A percentile compares a stretch with the other conserved stretches of the same genome.
Conservation (phyloP, 2,113 vertebrate genomes). For the Brienomyrus brachyistius region DNA sequence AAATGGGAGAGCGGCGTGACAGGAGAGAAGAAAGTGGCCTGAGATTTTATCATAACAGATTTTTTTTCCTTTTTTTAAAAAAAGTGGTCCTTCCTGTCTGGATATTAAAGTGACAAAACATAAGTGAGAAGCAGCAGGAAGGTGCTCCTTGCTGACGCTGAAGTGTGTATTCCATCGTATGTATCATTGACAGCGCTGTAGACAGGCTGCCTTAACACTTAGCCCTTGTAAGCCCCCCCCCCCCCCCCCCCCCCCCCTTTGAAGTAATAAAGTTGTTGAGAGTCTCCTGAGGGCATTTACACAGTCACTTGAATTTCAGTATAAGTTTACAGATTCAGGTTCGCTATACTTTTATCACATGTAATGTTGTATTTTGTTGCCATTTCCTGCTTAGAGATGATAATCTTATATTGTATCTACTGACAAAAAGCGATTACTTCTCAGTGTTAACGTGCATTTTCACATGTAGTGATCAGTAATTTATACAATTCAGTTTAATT, state of each 20-base stretch:
- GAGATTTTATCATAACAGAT: neutral
- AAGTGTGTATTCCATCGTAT: neutral
- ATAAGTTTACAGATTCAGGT: neutral
- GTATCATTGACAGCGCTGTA: neutral
- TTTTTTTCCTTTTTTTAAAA: neutral
- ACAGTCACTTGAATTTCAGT: neutral
- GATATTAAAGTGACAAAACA: conserved; percentile 3
- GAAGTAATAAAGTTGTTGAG: neutral
- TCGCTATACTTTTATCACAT: neutral
- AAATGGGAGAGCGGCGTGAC: neutral
- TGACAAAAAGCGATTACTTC: neutral
- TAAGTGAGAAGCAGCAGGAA: neutral
- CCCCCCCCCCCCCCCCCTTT: neutral
- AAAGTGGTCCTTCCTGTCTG: neutral
- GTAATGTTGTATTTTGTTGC: neutral
- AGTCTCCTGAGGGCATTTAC: neutral
- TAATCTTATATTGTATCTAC: neutral
- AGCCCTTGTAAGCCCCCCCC: neutral
- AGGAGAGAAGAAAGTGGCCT: neutral
- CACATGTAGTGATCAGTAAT: neutral
- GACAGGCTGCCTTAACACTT: neutral
- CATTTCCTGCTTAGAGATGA: neutral
- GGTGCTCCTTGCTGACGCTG: neutral
- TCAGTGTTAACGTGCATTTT: neutral
- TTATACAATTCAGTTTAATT: neutral